phyloP scores from a whole-genome alignment of 30 jellyfish, hydroid and myxozoan species.

The Rhopilema esculentum region DNA sequence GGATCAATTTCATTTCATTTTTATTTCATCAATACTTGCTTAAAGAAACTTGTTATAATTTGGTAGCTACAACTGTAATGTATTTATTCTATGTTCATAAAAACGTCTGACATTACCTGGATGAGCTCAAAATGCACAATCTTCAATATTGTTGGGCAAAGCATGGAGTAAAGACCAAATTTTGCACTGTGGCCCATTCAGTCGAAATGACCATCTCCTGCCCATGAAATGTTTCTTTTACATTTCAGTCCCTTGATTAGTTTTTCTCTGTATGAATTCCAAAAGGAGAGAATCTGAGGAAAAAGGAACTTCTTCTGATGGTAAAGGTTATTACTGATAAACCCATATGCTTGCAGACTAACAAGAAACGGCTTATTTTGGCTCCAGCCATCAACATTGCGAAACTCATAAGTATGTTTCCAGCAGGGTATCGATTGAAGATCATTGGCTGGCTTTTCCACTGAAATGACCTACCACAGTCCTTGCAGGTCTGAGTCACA shows the following conservation, averaged over 20 bases:
- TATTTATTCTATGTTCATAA: conserved; percentile 11
- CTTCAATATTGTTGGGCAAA: conserved; percentile 20
- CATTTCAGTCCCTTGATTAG: conserved; percentile 14
- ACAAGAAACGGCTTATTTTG: not conserved
- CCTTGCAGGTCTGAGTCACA: conserved; percentile 28
- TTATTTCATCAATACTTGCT: conserved; percentile 13
- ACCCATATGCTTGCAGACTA: conserved; percentile 43
- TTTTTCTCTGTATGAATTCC: conserved; percentile 20
- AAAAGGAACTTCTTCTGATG: conserved; percentile 35
- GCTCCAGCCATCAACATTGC: conserved; percentile 17
- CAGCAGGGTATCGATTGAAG: conserved; percentile 7
- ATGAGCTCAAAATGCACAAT: conserved; percentile 22
- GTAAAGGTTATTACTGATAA: not conserved
- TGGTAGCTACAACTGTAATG: conserved; percentile 24
- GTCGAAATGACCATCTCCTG: conserved; percentile 2
- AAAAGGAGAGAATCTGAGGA: conserved; percentile 24
- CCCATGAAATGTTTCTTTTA: conserved; percentile 18
- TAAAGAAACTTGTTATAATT: conserved; percentile 5
- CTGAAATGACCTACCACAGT: conserved; percentile 3
- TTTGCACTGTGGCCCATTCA: conserved; percentile 21
- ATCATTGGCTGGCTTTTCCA: conserved; percentile 11
- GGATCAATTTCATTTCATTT: conserved; percentile 16
- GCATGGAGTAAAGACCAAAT: conserved; percentile 21
- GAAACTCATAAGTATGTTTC: conserved; percentile 12
- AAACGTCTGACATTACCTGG: conserved; percentile 16